phyloP scores from a whole-genome alignment of 2,113 vertebrate genomes.

The Malurus melanocephalus region DNA sequence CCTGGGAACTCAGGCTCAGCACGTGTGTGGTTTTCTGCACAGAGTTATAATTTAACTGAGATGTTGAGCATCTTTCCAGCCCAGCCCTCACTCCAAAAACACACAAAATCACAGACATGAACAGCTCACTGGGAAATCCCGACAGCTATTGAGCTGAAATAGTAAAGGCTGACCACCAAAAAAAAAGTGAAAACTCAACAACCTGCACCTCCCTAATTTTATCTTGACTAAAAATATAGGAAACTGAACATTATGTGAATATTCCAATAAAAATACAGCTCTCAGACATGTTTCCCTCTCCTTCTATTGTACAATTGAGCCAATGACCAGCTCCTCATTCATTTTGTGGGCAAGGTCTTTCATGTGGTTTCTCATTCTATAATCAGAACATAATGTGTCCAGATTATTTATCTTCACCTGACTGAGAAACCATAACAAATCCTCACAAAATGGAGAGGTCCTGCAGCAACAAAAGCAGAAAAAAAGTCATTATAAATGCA shows the following conservation, averaged over 20 bases:
- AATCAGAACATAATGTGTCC: constrained; percentile 1
- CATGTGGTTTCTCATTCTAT: background rate
- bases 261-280: background rate
- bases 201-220: background rate
- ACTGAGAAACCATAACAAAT: constrained; percentile 20
- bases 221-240: background rate
- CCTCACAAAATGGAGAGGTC: background rate
- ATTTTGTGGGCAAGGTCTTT: background rate
- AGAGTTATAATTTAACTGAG: background rate
- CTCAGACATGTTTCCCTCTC: background rate
- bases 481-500: constrained; percentile 39
- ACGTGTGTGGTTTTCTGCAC: background rate
- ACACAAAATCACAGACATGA: background rate
- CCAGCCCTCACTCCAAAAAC: background rate
- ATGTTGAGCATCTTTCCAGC: background rate
- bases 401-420: constrained; percentile 7
- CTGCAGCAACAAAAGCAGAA: constrained; percentile 20
- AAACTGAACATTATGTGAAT: background rate
- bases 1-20: background rate
- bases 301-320: background rate
- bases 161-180: background rate
- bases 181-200: background rate
- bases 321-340: background rate
- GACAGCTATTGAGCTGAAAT: background rate
- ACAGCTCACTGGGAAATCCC: background rate